Evolutionary conservation across 1,140 invertebrate genomes (phyloP), one percentile per base, ranked within the genome.

Genomic region (Zaprionus ornatus): DNA sequence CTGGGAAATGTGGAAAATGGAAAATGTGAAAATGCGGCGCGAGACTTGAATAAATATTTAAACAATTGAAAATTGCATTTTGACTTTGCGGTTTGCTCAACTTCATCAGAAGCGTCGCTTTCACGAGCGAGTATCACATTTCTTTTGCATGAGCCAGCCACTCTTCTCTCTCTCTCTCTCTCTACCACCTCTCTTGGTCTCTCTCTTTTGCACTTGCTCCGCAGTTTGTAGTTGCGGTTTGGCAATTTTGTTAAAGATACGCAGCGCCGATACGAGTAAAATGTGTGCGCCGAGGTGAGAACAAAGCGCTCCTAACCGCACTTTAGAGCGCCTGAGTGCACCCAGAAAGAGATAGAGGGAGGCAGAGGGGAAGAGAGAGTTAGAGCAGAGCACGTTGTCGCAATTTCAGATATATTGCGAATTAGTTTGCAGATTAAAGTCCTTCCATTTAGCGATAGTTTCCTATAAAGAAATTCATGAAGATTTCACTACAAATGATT

Each of bases 211-310:
- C 19, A 21, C 7, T 17, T 29, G 15, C 17, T 64, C 52, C 66
- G 48, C 48, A 64, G 29, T 69, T 66, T 48, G 63, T 69, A 50
- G 77, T 71, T 88, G 86, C 67, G 85, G 85, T 85, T 88, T 90
- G 57, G 86, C 85, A 90, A 80, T 88, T 88, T 90, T 90, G 86
- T 79, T 82, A 85, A 88, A 88, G 85, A 88, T 88, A 72, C 86
- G 73, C 80, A 78, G 84, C 84, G 80, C 77, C 78, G 77, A 84
- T 85, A 81, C 59, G 78, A 40, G 52, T 55, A 50, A 74, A 75
- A 56, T 78, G 66, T 81, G 75, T 55, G 55, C 74, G 73, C 48
- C 52, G 66, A 88, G 85, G 85, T 85, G 85, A 79, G 81, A 90
- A 88, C 85, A 88, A 88, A 88, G 72, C 79, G 75, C 65, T 85